Evolutionary conservation across 2,888 invertebrate genomes (phyloP).

Genomic region (Rhimphoctona megacephalus): DNA sequence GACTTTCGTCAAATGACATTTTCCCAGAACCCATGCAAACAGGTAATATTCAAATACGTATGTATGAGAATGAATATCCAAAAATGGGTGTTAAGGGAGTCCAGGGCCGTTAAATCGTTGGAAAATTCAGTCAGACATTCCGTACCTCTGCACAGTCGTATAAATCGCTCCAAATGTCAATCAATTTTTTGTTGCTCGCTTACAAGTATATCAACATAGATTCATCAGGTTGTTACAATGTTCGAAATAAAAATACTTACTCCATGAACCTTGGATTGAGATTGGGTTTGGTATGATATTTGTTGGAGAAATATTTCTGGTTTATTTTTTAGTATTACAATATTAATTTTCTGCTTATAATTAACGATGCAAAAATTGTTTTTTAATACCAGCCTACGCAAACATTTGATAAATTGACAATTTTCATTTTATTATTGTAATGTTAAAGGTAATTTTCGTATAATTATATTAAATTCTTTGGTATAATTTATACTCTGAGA

Average conservation of each 20-base stretch:
- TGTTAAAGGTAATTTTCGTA: not conserved
- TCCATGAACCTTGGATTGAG: not conserved
- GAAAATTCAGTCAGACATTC: slow-evolving; percentile 22
- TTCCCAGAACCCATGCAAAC: slow-evolving; percentile 55
- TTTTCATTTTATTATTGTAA: not conserved
- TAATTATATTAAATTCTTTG: too few relatives aligned
- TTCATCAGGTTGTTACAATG: not conserved
- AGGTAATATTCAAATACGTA: slow-evolving; percentile 24
- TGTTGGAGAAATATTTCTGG: too few relatives aligned
- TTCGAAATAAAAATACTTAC: not conserved
- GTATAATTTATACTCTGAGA: too few relatives aligned
- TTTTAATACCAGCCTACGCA: too few relatives aligned
- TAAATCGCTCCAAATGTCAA: slow-evolving; percentile 20
- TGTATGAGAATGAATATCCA: not conserved
- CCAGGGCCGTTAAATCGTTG: not conserved
- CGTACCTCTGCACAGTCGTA: not conserved
- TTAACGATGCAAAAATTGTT: too few relatives aligned
- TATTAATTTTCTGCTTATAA: too few relatives aligned
- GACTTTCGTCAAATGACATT: slow-evolving; percentile 71
- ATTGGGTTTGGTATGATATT: not conserved
- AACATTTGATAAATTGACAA: not conserved
- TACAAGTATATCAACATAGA: not conserved
- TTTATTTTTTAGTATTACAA: too few relatives aligned
- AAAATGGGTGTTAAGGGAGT: slow-evolving; percentile 23
- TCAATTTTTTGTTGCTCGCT: not conserved